Conservation (phyloP, 2,113 vertebrate genomes). For the Dunckerocampus dactyliophorus region DNA sequence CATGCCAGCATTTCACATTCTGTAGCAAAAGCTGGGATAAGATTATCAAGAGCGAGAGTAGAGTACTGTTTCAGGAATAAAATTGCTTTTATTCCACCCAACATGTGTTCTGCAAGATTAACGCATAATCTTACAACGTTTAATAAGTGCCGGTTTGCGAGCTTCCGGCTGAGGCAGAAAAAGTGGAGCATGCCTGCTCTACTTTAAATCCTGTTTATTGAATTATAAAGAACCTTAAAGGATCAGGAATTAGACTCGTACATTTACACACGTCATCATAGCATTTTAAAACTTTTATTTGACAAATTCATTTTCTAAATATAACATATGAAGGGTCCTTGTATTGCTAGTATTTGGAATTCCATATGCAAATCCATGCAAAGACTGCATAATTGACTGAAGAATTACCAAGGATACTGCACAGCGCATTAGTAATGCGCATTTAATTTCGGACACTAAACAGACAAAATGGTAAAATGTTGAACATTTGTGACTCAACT, state of each 20-base stretch:
- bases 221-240: slow-evolving; percentile 85
- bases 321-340: background rate
- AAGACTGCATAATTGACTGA: slow-evolving; percentile 21
- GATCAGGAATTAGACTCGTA: slow-evolving; percentile 73
- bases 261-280: slow-evolving; percentile 67
- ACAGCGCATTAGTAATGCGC: slow-evolving; percentile 18
- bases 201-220: slow-evolving; percentile 80
- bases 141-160: slow-evolving; percentile 72
- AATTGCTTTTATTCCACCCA: slow-evolving; percentile 90
- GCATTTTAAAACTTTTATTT: slow-evolving; percentile 42
- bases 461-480: slow-evolving; percentile 19
- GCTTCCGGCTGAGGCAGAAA: slow-evolving; percentile 69
- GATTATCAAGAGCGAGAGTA: slow-evolving; percentile 71
- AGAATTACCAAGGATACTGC: slow-evolving; percentile 19
- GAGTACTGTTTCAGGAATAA: slow-evolving; percentile 81
- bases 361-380: slow-evolving; percentile 7
- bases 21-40: slow-evolving; percentile 59
- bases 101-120: slow-evolving; percentile 89
- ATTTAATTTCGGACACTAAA: slow-evolving; percentile 20
- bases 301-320: slow-evolving; percentile 32
- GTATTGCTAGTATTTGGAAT: no score
- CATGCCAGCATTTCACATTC: slow-evolving; percentile 59
- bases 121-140: slow-evolving; percentile 78
- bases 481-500: slow-evolving; percentile 19
- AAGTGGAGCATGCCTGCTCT: slow-evolving; percentile 65